Percentiles rank a stretch among this genome's conserved stretches.
phyloP scores from a whole-genome alignment of 2,113 vertebrate genomes.

The Mustelus asterias region DNA sequence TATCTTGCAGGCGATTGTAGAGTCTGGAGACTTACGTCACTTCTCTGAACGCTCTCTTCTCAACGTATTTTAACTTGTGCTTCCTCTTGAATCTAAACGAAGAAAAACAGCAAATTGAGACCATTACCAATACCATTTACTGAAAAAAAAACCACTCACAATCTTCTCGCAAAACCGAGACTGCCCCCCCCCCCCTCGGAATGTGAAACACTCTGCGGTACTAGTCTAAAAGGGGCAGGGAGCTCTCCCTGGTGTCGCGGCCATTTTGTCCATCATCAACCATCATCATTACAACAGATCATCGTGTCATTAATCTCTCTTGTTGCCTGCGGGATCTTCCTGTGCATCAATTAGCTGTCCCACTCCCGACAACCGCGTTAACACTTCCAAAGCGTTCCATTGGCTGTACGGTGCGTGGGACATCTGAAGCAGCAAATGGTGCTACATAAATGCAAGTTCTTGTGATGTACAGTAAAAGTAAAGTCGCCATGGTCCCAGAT shows the following conservation, averaged over 20 bases:
- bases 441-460: not conserved
- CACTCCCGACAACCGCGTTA: rapidly evolving
- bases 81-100: conserved; percentile 72
- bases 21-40: conserved; percentile 54
- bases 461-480: too few relatives aligned
- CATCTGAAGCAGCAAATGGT: rapidly evolving
- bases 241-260: not conserved
- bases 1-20: not conserved
- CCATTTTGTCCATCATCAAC: not conserved
- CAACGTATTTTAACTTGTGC: conserved; percentile 74
- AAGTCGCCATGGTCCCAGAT: too few relatives aligned
- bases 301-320: not conserved
- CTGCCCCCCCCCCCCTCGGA: not conserved
- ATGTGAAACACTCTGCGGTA: not conserved
- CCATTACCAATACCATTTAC: rapidly evolving
- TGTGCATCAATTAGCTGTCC: not conserved
- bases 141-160: not conserved
- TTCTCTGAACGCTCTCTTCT: conserved; percentile 77
- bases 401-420: not conserved
- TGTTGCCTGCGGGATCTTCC: not conserved
- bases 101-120: rapidly evolving
- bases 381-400: not conserved
- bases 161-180: rapidly evolving
- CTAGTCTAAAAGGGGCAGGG: not conserved
- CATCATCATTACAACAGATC: not conserved